phyloP scores from a whole-genome alignment of 2,797 vertebrate species.

The Spinus olivaceus region DNA sequence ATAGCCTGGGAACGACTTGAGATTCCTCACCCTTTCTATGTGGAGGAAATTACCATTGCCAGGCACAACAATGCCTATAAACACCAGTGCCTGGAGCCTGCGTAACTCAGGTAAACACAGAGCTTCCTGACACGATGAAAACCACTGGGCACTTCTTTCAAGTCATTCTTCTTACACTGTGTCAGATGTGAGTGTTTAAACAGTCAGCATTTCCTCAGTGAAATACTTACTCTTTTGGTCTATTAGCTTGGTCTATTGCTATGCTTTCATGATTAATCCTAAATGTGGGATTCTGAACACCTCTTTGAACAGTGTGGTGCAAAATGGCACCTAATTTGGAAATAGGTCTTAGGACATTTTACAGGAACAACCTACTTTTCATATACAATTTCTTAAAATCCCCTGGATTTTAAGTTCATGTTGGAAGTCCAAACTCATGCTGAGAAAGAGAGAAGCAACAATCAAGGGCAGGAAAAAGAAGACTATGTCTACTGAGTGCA shows the following conservation, averaged over 20 bases:
- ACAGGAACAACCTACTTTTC: not conserved
- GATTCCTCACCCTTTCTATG: constrained; percentile 53
- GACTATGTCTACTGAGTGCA: not conserved
- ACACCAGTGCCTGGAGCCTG: constrained; percentile 60
- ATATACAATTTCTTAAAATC: not conserved
- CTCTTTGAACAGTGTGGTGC: not conserved
- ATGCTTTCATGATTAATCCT: not conserved
- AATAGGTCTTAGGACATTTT: not conserved
- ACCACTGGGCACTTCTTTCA: constrained; percentile 55
- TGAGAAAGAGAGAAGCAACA: not conserved
- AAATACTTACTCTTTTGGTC: not conserved
- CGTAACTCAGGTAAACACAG: constrained; percentile 69
- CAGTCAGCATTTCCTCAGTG: constrained; percentile 56
- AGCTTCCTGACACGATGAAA: constrained; percentile 67
- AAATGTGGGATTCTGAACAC: not conserved
- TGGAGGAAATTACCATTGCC: constrained; percentile 72
- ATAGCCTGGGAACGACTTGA: constrained; percentile 71
- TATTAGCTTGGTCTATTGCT: not conserved
- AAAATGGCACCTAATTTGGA: not conserved
- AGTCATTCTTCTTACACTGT: constrained; percentile 64
- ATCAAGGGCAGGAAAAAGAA: not conserved
- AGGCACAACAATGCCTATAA: constrained; percentile 71
- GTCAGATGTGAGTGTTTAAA: constrained; percentile 66
- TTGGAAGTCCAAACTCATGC: not conserved
- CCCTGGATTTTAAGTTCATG: not conserved